phyloP scores from a whole-genome alignment of 37 sponge, comb jelly and placozoan species.

The Spongia lamella region DNA sequence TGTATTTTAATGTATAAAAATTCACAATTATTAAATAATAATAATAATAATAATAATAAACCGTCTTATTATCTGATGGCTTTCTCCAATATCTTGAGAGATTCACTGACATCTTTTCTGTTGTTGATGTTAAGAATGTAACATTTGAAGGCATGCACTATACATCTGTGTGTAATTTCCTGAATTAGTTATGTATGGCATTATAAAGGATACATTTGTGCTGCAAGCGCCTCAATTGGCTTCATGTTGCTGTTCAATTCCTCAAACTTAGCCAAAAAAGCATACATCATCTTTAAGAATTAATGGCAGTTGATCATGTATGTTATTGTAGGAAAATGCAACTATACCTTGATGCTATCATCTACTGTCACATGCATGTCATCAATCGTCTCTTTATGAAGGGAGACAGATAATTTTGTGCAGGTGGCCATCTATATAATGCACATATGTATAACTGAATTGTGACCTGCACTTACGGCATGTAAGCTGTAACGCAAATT shows the following conservation, averaged over 20 bases:
- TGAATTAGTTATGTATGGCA: slow-evolving; percentile 7
- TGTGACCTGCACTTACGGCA: slow-evolving; percentile 20
- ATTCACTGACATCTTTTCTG: no score
- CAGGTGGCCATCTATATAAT: slow-evolving; percentile 44
- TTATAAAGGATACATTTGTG: slow-evolving; percentile 58
- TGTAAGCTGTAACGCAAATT: slow-evolving; percentile 50
- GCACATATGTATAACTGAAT: background rate
- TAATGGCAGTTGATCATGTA: background rate
- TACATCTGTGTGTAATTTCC: slow-evolving; percentile 43
- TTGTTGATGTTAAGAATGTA: no score
- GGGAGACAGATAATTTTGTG: slow-evolving; percentile 30
- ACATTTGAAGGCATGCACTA: background rate
- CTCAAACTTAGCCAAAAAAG: slow-evolving; percentile 52
- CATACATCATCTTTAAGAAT: slow-evolving; percentile 23
- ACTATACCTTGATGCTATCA: slow-evolving; percentile 32
- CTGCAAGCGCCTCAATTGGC: slow-evolving; percentile 22
- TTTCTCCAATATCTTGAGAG: no score
- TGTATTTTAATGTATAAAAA: no score
- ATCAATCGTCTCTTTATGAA: slow-evolving; percentile 39
- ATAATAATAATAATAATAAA: no score
- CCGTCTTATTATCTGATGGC: no score
- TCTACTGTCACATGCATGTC: slow-evolving; percentile 33
- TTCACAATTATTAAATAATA: no score
- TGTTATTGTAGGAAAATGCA: background rate
- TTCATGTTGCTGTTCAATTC: slow-evolving; percentile 21